Percentiles rank a stretch among this genome's conserved stretches.
phyloP scores from a whole-genome alignment of 1,140 invertebrate genomes.

The Pseudomyrmex dendroicus region DNA sequence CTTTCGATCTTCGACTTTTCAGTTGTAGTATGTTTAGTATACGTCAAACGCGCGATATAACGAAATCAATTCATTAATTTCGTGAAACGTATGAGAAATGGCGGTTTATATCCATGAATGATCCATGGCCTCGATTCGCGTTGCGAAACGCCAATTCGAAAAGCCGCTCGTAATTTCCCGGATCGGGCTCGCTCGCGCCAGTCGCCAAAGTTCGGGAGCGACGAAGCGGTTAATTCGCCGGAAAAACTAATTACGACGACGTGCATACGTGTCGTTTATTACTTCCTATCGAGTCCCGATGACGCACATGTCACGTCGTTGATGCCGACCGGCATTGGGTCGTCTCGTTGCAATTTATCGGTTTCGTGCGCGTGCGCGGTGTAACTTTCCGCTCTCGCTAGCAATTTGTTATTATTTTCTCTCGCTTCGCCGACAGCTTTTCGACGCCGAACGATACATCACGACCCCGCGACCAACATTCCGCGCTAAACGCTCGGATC shows the following conservation, averaged over 20 bases:
- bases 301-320: background rate
- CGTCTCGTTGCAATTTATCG: constrained; percentile 44
- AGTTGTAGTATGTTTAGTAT: too few species aligned
- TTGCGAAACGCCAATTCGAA: constrained; percentile 26
- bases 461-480: background rate
- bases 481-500: constrained; percentile 20
- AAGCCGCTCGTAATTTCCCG: constrained; percentile 2
- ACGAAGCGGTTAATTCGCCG: constrained; percentile 41
- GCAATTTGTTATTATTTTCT: constrained; percentile 44
- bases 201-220: constrained; percentile 23
- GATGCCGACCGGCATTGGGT: background rate
- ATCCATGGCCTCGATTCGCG: constrained; percentile 11
- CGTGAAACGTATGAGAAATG: background rate
- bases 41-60: constrained; percentile 14
- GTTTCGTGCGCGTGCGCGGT: constrained; percentile 9
- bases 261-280: constrained; percentile 43
- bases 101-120: background rate
- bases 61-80: constrained; percentile 44
- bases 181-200: background rate
- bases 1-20: background rate
- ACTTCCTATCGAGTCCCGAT: constrained; percentile 38
- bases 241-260: constrained; percentile 54
- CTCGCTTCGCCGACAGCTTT: constrained; percentile 32
- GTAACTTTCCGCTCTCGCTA: background rate
- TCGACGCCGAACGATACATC: constrained; percentile 6